Conservation (phyloP, 2,888 invertebrate species). For the Brachylomia viminalis region DNA sequence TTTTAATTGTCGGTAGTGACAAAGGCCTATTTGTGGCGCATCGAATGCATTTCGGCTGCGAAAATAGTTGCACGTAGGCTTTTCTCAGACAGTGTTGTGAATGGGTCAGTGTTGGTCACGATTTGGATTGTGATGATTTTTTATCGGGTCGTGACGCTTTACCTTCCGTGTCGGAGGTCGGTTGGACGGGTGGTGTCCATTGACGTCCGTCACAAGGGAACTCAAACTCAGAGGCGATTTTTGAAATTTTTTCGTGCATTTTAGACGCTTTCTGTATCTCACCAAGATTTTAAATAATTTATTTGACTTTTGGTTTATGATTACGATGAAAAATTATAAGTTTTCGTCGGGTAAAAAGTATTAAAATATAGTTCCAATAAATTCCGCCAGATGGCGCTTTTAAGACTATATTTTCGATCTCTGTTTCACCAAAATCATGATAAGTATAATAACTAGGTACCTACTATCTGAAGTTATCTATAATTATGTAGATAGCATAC, state of each 20-base stretch:
- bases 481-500: too few relatives aligned
- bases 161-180: slow-evolving; percentile 88
- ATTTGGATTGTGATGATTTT: slow-evolving; percentile 81
- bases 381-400: slow-evolving; percentile 33
- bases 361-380: slow-evolving; percentile 10
- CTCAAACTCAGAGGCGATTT: background rate
- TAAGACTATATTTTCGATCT: too few relatives aligned
- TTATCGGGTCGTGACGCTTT: slow-evolving; percentile 78
- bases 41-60: slow-evolving; percentile 70
- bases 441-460: too few relatives aligned
- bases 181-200: slow-evolving; percentile 72
- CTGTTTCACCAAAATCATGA: too few relatives aligned
- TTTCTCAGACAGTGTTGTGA: slow-evolving; percentile 83
- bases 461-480: too few relatives aligned
- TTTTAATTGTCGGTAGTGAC: slow-evolving; percentile 63
- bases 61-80: slow-evolving; percentile 84
- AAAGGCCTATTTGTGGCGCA: slow-evolving; percentile 58
- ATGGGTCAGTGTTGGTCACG: slow-evolving; percentile 83
- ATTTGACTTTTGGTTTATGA: background rate
- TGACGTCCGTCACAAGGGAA: slow-evolving; percentile 50
- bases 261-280: too few relatives aligned
- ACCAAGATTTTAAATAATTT: background rate
- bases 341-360: background rate
- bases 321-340: too few relatives aligned
- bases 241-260: background rate